Evolutionary conservation across 2,113 vertebrate genomes (phyloP).

Genomic region (Lampris incognitus): DNA sequence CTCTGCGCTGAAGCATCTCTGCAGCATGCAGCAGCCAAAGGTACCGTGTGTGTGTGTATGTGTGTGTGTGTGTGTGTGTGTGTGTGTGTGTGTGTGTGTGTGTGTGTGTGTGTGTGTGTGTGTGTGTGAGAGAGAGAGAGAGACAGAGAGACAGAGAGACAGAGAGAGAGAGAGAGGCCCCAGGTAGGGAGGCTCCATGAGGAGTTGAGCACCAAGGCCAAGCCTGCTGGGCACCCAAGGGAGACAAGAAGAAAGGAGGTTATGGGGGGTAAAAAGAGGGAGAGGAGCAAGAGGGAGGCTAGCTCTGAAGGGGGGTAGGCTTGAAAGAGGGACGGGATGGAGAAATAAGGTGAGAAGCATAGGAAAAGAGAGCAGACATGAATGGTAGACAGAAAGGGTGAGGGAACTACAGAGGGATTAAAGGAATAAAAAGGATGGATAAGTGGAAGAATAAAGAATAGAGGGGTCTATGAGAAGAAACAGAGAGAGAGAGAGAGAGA

Average conservation of each 20-base stretch:
- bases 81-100: constrained; percentile 37
- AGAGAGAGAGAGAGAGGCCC: constrained; percentile 71
- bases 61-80: constrained; percentile 57
- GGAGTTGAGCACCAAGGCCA: constrained; percentile 89
- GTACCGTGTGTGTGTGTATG: constrained; percentile 26
- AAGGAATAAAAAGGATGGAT: constrained; percentile 37
- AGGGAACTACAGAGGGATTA: constrained; percentile 56
- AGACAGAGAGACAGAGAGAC: too few species aligned
- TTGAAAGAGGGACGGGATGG: constrained; percentile 52
- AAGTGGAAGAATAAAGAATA: constrained; percentile 45
- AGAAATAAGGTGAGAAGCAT: constrained; percentile 67
- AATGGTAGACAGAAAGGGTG: constrained; percentile 47
- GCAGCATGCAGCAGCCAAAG: constrained; percentile 27
- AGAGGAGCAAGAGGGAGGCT: constrained; percentile 71
- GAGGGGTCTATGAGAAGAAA: background rate
- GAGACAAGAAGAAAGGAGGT: constrained; percentile 83
- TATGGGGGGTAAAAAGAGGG: constrained; percentile 65
- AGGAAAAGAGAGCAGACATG: constrained; percentile 48
- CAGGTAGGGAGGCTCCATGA: constrained; percentile 90
- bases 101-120: constrained; percentile 51
- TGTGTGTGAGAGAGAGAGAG: constrained; percentile 28
- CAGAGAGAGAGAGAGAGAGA: constrained; percentile 23
- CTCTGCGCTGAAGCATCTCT: constrained; percentile 62
- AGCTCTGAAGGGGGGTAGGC: constrained; percentile 28
- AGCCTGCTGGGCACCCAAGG: constrained; percentile 85